A percentile compares a stretch with the other conserved stretches of the same genome.
Conservation (phyloP, 2,797 vertebrate species). For the Lutjanus argentimaculatus region DNA sequence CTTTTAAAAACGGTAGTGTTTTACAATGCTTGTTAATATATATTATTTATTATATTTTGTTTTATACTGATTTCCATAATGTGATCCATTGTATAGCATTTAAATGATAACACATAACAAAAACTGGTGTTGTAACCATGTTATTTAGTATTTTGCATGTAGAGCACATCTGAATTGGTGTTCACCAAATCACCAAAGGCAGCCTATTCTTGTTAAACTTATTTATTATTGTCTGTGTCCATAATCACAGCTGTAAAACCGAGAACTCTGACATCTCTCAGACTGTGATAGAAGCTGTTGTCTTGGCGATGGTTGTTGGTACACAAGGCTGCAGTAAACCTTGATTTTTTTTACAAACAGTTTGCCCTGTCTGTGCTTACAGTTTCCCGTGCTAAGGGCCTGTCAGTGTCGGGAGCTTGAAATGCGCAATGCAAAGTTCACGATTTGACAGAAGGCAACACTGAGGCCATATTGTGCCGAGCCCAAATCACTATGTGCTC, state of each 20-base stretch:
- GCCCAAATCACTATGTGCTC: conserved; percentile 60
- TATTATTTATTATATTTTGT: background rate
- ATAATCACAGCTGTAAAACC: conserved; percentile 20
- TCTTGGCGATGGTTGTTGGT: background rate
- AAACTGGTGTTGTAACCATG: background rate
- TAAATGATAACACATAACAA: background rate
- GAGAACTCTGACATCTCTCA: conserved; percentile 14
- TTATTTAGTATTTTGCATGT: background rate
- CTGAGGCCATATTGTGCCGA: conserved; percentile 61
- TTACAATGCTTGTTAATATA: background rate
- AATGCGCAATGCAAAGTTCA: conserved; percentile 53
- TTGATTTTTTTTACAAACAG: conserved; percentile 13
- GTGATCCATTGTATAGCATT: background rate
- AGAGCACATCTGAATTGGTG: background rate
- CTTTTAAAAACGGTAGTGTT: background rate
- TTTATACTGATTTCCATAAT: background rate
- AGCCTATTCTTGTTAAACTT: conserved; percentile 16
- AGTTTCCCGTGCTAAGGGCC: conserved; percentile 10
- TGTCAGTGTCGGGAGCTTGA: conserved; percentile 42
- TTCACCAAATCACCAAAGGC: background rate
- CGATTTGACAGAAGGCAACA: conserved; percentile 64
- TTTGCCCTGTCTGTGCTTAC: background rate
- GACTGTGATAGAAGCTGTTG: conserved; percentile 9
- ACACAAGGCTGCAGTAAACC: background rate
- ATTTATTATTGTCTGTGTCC: background rate